A percentile compares a stretch with the other conserved stretches of the same genome.
Evolutionary conservation across 1,140 invertebrate genomes (phyloP).

Genomic region (Papilio dardanus): DNA sequence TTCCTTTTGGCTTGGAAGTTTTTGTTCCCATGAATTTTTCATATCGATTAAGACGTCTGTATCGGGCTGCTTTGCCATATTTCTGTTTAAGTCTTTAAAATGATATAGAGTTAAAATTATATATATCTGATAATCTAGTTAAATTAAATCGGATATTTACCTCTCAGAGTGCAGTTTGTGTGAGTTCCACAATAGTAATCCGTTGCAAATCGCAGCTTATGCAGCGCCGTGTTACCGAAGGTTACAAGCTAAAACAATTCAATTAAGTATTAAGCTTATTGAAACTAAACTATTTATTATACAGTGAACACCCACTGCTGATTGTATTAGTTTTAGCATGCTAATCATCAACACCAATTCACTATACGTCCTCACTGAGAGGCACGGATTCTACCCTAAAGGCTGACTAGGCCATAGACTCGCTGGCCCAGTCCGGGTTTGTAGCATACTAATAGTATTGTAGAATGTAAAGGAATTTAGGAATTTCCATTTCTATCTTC

Average conservation of each 20-base stretch:
- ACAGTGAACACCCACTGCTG: slow-evolving; percentile 8
- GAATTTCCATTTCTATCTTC: too few species aligned
- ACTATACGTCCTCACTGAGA: too few species aligned
- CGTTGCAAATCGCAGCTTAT: slow-evolving; percentile 65
- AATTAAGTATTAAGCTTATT: slow-evolving; percentile 1
- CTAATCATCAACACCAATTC: too few species aligned
- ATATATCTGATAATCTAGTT: not conserved
- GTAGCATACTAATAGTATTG: too few species aligned
- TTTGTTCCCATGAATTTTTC: slow-evolving; percentile 75
- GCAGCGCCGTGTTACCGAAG: slow-evolving; percentile 72
- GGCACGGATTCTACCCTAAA: too few species aligned
- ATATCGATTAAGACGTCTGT: slow-evolving; percentile 62
- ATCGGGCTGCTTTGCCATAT: slow-evolving; percentile 71
- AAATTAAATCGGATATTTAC: slow-evolving; percentile 40
- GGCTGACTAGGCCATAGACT: too few species aligned
- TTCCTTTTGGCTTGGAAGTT: slow-evolving; percentile 68
- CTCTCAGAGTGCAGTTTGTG: slow-evolving; percentile 67
- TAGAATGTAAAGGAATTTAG: too few species aligned
- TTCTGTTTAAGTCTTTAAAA: slow-evolving; percentile 67
- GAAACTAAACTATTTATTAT: slow-evolving; percentile 15
- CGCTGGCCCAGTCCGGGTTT: too few species aligned
- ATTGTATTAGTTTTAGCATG: not conserved
- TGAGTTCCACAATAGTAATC: slow-evolving; percentile 71
- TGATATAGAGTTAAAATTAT: slow-evolving; percentile 11
- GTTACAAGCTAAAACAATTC: slow-evolving; percentile 77